Conservation (phyloP, 92 coral and sea anemone species). For the Porites cylindrica region DNA sequence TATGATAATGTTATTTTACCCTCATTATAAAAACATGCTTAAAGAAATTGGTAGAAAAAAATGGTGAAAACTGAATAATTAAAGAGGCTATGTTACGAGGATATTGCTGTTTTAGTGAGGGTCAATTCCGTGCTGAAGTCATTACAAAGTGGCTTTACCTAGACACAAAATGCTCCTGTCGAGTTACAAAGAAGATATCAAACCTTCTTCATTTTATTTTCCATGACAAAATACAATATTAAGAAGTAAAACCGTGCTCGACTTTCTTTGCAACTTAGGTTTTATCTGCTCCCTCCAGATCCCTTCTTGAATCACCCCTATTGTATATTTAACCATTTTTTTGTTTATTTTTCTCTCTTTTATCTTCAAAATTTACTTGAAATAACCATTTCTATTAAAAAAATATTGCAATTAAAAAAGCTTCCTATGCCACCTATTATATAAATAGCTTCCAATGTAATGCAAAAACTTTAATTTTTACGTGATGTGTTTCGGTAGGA, state of each 20-base stretch:
- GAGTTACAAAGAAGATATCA: too few species aligned
- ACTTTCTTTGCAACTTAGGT: too few species aligned
- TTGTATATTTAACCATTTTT: too few species aligned
- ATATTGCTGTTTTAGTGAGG: too few species aligned
- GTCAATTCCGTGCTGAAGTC: too few species aligned
- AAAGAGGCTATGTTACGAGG: too few species aligned
- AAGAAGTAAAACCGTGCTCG: background rate
- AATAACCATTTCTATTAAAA: background rate
- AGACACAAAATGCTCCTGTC: too few species aligned
- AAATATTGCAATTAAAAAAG: background rate
- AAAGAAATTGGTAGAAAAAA: too few species aligned
- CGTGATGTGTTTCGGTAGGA: background rate
- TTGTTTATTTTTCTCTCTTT: background rate
- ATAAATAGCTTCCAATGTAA: background rate
- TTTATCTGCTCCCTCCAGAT: background rate
- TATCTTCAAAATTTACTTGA: background rate
- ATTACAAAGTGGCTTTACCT: too few species aligned
- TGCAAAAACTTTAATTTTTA: background rate
- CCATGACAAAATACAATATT: slow-evolving; percentile 13
- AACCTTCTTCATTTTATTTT: background rate
- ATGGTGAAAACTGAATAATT: too few species aligned
- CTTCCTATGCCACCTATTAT: background rate
- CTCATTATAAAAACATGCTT: too few species aligned
- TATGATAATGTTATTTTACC: too few species aligned
- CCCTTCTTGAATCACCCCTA: background rate